Base-by-base conservation (phyloP, 2,888 invertebrate species). In the Conus canariensis region DNA sequence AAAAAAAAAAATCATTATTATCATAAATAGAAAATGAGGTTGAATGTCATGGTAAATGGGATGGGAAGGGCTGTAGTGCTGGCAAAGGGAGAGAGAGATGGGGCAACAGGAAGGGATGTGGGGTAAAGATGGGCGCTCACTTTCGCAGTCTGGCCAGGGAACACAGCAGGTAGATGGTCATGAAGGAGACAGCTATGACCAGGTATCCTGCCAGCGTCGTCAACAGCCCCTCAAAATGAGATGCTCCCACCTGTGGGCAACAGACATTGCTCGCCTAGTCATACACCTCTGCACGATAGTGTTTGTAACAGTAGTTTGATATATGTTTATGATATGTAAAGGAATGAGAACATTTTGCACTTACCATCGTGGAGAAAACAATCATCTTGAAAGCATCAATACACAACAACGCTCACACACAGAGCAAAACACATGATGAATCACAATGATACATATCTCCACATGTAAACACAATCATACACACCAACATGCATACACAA, bases 141-240 rank as follows among this genome's bases (percentile, higher is more conserved):
- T 98, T 97, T 93, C 98, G 97, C 91, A 99, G 97, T 85, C 98
- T 97, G 88, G 99, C 97, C 59, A 98, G 96, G 0, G 98, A 98
- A 4, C 98, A 98, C 88, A 98, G 96, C 25, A 98, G 97, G 96
- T 99, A 99, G 70, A 99, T 97, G 14, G 98, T 96, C 7, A 99
- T 98, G 89, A 99, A 97, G 90, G 97, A 97, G 9, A 98, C 97
- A 0, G 99, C 99, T 74, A 99, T 98, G 67, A 98, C 97, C 93
- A 99, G 98, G 96, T 99, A 99, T 22, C 99, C 99, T 92, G 98
- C 97, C 87, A 99, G 96, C 0, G 99, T 99, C 0, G 99, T 99
- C 90, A 99, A 97, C 0, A 99, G 97, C 4, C 99, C 99, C 94
- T 99, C 99, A 96, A 99, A 99, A 94, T 99, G 98, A 88, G 98